Evolutionary conservation across 2,797 vertebrate species (phyloP), one percentile per base, ranked within the genome.

Genomic region (Bothrops alternatus): DNA sequence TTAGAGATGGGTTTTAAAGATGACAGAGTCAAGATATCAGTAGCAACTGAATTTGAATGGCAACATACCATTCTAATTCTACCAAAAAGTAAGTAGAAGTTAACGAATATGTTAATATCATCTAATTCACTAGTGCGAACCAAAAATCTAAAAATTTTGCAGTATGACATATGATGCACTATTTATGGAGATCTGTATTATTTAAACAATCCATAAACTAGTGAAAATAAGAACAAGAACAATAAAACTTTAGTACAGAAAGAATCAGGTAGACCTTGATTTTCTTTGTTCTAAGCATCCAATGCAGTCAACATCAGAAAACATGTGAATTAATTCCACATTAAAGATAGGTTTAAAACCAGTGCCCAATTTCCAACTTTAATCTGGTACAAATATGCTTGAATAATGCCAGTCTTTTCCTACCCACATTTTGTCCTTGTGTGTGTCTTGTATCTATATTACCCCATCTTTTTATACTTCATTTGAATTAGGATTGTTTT

Each of bases 21-120:
- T 86, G 91, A 2, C 58, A 94, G 42, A 20, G 65, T 96, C 94
- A 16, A 93, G 94, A 93, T 94, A 92, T 93, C 95, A 20, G 8
- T 87, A 87, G 53, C 28, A 94, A 65, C 61, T 93, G 4, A 73
- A 91, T 91, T 25, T 92, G 91, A 95, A 94, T 93, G 95, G 61
- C 94, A 95, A 94, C 93, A 90, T 90, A 73, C 65, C 56, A 92
- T 91, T 93, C 91, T 93, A 95, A 90, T 93, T 91, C 95, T 73
- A 93, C 85, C 93, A 89, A 6, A 55, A 47, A 92, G 53, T 16
- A 92, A 93, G 92, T 26, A 63, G 53, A 87, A 91, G 93, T 94
- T 86, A 85, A 94, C 95, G 82, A 26, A 87, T 86, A 91, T 86
- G 78, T 94, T 96, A 96, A 94, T n/a, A 94, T 88, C 95, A 87